These are phyloP conservation scores for Drosophila baimaii DNA, from an alignment of 1,140 invertebrate species.

Conservation along the genomic window DNA sequence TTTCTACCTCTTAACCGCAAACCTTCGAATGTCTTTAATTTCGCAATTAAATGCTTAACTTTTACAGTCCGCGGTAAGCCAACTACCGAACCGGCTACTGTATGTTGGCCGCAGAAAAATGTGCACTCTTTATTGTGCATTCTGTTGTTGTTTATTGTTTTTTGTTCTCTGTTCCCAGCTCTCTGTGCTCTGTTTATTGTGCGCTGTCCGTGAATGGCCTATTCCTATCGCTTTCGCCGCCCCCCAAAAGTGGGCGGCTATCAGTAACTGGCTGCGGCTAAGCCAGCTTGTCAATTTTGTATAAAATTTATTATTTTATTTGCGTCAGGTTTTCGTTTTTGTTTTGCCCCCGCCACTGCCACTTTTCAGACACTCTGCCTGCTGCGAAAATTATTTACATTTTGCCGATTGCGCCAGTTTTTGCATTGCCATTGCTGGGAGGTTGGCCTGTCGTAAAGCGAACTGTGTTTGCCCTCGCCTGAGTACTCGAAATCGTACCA, in stretches of 20 bases:
- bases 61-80: constrained; percentile 67
- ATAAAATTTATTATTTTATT: constrained; percentile 83
- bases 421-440: constrained; percentile 51
- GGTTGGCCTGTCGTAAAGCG: constrained; percentile 68
- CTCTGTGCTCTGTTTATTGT: constrained; percentile 15
- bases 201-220: constrained; percentile 43
- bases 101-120: constrained; percentile 32
- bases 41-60: constrained; percentile 79
- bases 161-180: constrained; percentile 3
- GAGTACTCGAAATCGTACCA: constrained; percentile 21
- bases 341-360: constrained; percentile 15
- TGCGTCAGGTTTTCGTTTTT: constrained; percentile 68
- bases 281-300: constrained; percentile 80
- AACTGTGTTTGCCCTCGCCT: constrained; percentile 71
- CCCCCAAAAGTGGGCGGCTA: constrained; percentile 55
- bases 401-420: constrained; percentile 71
- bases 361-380: constrained; percentile 37
- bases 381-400: constrained; percentile 75
- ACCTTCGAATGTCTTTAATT: constrained; percentile 72
- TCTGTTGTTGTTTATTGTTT: constrained; percentile 16
- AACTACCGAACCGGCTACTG: constrained; percentile 76
- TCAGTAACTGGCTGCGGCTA: constrained; percentile 66
- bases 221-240: constrained; percentile 38
- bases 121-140: constrained; percentile 30
- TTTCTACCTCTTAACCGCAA: neutral